Percentiles rank a stretch among this genome's conserved stretches.
Conservation (phyloP, 2,797 vertebrate genomes). For the Centropyge bicolor region DNA sequence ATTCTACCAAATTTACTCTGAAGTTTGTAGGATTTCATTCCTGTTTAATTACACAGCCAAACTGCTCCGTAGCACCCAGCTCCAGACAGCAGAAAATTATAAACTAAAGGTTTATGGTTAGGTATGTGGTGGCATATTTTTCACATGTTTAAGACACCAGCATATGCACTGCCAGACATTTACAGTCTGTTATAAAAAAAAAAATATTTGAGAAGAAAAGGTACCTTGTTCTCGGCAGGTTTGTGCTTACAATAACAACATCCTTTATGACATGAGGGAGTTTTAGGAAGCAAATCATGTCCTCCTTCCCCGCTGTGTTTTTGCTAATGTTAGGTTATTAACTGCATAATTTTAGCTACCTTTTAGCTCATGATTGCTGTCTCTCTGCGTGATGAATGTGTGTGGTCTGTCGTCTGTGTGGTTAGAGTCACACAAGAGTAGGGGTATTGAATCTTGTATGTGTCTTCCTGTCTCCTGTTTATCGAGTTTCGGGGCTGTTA, state of each 20-base stretch:
- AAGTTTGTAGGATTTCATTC: slow-evolving; percentile 21
- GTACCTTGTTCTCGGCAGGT: background rate
- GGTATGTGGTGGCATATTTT: background rate
- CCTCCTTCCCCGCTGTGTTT: slow-evolving; percentile 46
- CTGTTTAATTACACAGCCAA: background rate
- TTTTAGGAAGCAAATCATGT: slow-evolving; percentile 45
- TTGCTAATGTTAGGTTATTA: slow-evolving; percentile 69
- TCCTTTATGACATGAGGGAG: slow-evolving; percentile 5
- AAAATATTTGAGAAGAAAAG: slow-evolving; percentile 9
- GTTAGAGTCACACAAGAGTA: slow-evolving; percentile 53
- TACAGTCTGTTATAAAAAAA: background rate
- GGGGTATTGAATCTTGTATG: slow-evolving; percentile 49
- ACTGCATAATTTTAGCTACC: slow-evolving; percentile 68
- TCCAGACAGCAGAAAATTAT: background rate
- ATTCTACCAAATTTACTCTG: slow-evolving; percentile 1
- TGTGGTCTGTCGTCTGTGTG: slow-evolving; percentile 67
- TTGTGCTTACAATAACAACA: slow-evolving; percentile 39
- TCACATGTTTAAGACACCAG: background rate
- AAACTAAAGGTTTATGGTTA: background rate
- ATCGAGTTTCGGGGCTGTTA: slow-evolving; percentile 32
- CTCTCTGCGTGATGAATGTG: slow-evolving; percentile 59
- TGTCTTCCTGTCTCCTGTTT: slow-evolving; percentile 62
- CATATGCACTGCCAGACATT: slow-evolving; percentile 4
- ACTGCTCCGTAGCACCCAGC: background rate
- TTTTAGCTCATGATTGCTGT: slow-evolving; percentile 64